A percentile compares a stretch with the other conserved stretches of the same genome.
Conservation (phyloP, 2,888 invertebrate genomes). For the Caradrina kadenii region DNA sequence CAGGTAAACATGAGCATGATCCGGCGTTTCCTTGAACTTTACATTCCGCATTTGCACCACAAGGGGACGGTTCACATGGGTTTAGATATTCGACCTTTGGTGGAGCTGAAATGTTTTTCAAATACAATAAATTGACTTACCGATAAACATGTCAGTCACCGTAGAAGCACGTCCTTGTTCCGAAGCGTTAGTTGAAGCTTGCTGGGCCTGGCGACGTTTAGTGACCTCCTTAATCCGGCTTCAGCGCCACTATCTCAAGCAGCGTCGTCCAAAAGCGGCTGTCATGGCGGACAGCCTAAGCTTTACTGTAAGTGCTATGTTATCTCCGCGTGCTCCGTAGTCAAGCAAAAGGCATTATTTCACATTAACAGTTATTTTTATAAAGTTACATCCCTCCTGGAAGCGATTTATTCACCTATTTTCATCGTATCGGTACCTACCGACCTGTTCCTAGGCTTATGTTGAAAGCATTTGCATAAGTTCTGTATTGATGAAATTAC, state of each 20-base stretch:
- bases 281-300: slow-evolving; percentile 86
- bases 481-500: slow-evolving; percentile 73
- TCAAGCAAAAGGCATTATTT: slow-evolving; percentile 89
- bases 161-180: slow-evolving; percentile 88
- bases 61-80: slow-evolving; percentile 92
- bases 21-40: slow-evolving; percentile 93
- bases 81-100: slow-evolving; percentile 85
- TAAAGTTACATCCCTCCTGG: slow-evolving; percentile 85
- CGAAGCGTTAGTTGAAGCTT: slow-evolving; percentile 91
- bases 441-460: slow-evolving; percentile 79
- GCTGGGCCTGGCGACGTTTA: slow-evolving; percentile 87
- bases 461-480: slow-evolving; percentile 83
- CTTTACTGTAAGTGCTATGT: slow-evolving; percentile 90
- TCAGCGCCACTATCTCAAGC: slow-evolving; percentile 85
- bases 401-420: slow-evolving; percentile 82
- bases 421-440: slow-evolving; percentile 72
- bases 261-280: slow-evolving; percentile 87
- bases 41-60: slow-evolving; percentile 94
- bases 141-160: slow-evolving; percentile 80
- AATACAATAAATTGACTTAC: slow-evolving; percentile 84
- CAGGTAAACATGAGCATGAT: slow-evolving; percentile 93
- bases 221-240: slow-evolving; percentile 84
- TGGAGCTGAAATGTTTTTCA: slow-evolving; percentile 86
- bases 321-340: slow-evolving; percentile 90
- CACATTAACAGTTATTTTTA: slow-evolving; percentile 83